A percentile compares a stretch with the other conserved stretches of the same genome.
Evolutionary conservation across 1,140 invertebrate genomes (phyloP).

Genomic region (Brachionus plicatilis): DNA sequence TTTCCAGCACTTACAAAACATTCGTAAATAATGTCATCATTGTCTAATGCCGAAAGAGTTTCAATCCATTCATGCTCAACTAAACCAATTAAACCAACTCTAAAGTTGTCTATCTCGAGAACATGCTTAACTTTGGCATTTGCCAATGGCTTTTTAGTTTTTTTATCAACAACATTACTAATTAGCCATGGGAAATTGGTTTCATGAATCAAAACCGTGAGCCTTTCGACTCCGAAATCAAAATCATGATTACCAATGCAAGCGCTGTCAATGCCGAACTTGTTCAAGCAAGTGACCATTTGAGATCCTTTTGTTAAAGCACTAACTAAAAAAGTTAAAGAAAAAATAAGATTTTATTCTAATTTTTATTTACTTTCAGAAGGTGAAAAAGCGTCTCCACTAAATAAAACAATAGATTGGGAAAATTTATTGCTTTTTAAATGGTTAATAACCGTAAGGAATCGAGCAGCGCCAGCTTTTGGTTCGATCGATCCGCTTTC

Average conservation of each 20-base stretch:
- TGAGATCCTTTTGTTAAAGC: conserved; percentile 86
- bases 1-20: conserved; percentile 75
- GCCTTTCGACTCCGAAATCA: conserved; percentile 80
- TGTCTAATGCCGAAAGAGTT: conserved; percentile 77
- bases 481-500: conserved; percentile 67
- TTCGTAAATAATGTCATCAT: conserved; percentile 76
- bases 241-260: conserved; percentile 90
- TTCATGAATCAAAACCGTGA: conserved; percentile 67
- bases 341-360: not conserved
- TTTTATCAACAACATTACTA: conserved; percentile 82
- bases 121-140: conserved; percentile 73
- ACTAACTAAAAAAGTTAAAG: conserved; percentile 66
- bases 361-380: conserved; percentile 70
- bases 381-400: conserved; percentile 79
- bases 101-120: conserved; percentile 60
- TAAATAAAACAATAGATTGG: conserved; percentile 76
- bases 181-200: conserved; percentile 85
- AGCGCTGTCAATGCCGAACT: conserved; percentile 71
- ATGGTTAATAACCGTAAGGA: conserved; percentile 70
- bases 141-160: conserved; percentile 72
- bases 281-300: conserved; percentile 80
- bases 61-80: conserved; percentile 83
- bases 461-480: conserved; percentile 72
- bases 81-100: conserved; percentile 65
- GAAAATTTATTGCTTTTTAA: conserved; percentile 57